Percentiles rank a stretch among this genome's conserved stretches.
Evolutionary conservation across 2,888 invertebrate species (phyloP).

Genomic region (Emesis russula): DNA sequence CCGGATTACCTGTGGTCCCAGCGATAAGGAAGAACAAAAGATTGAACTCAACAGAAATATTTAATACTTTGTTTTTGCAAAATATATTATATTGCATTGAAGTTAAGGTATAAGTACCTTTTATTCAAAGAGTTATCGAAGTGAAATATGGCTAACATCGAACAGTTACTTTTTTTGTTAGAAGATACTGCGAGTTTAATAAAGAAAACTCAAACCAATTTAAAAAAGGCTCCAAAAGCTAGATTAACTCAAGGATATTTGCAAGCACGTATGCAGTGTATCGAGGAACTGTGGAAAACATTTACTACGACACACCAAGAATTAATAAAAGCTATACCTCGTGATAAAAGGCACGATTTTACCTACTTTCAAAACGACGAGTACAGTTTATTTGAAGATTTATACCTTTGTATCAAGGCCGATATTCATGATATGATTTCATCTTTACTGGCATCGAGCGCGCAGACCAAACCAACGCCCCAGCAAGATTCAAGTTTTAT

Average conservation of each 20-base stretch:
- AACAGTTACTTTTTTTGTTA: neutral
- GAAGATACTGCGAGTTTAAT: neutral
- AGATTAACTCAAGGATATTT: neutral
- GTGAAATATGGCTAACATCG: neutral
- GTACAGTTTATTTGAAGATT: neutral
- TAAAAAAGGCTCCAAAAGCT: neutral
- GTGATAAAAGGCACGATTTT: too few relatives aligned
- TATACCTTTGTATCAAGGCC: too few relatives aligned
- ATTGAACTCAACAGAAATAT: neutral
- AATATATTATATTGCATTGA: neutral
- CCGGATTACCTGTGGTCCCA: neutral
- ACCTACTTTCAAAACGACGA: neutral
- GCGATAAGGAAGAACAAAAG: neutral
- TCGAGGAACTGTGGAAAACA: neutral
- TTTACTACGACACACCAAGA: too few relatives aligned
- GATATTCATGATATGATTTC: too few relatives aligned
- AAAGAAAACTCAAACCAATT: neutral
- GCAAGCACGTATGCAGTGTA: neutral
- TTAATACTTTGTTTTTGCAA: neutral
- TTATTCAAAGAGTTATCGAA: neutral
- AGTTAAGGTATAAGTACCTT: neutral
- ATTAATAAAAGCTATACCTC: too few relatives aligned
- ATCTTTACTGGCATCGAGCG: too few relatives aligned
- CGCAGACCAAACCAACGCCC: too few relatives aligned
- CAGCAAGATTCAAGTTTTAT: too few relatives aligned